phyloP scores from a whole-genome alignment of 30 jellyfish, hydroid and myxozoan genomes.

The Sanderia malayensis region DNA sequence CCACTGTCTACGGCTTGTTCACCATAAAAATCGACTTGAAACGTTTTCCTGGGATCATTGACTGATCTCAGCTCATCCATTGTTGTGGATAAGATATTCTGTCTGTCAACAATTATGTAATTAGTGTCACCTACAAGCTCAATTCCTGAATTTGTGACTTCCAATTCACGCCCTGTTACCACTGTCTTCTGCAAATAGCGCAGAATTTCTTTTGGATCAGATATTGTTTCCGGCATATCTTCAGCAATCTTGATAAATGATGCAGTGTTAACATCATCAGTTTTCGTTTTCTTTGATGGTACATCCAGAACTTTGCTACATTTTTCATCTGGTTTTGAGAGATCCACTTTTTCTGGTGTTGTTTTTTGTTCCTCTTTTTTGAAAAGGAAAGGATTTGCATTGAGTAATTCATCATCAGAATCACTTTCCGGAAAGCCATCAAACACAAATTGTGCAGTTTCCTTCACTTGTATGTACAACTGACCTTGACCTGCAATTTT shows the following conservation, averaged over 20 bases:
- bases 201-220: slow-evolving; percentile 34
- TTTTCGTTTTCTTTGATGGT: slow-evolving; percentile 1
- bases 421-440: slow-evolving; percentile 12
- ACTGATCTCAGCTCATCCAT: slow-evolving; percentile 32
- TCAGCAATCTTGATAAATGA: slow-evolving; percentile 7
- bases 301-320: slow-evolving; percentile 16
- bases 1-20: slow-evolving; percentile 53
- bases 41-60: slow-evolving; percentile 32
- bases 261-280: slow-evolving; percentile 10
- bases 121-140: slow-evolving; percentile 42
- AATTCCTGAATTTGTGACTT: slow-evolving; percentile 6
- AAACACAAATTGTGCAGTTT: slow-evolving; percentile 11
- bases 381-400: slow-evolving; percentile 15
- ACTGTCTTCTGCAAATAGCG: slow-evolving; percentile 29
- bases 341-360: slow-evolving; percentile 15
- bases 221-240: slow-evolving; percentile 4
- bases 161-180: slow-evolving; percentile 40
- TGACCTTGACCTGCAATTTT: slow-evolving; percentile 35
- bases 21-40: slow-evolving; percentile 41
- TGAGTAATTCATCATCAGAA: slow-evolving; percentile 21
- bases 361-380: slow-evolving; percentile 11
- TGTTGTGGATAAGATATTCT: slow-evolving; percentile 15
- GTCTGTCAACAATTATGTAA: slow-evolving; percentile 45
- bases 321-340: slow-evolving; percentile 11
- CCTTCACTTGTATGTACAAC: slow-evolving; percentile 17